A percentile compares a stretch with the other conserved stretches of the same genome.
These are phyloP conservation scores for Drosophila tripunctata DNA, from an alignment of 2,888 invertebrate species.

Conservation along the genomic window DNA sequence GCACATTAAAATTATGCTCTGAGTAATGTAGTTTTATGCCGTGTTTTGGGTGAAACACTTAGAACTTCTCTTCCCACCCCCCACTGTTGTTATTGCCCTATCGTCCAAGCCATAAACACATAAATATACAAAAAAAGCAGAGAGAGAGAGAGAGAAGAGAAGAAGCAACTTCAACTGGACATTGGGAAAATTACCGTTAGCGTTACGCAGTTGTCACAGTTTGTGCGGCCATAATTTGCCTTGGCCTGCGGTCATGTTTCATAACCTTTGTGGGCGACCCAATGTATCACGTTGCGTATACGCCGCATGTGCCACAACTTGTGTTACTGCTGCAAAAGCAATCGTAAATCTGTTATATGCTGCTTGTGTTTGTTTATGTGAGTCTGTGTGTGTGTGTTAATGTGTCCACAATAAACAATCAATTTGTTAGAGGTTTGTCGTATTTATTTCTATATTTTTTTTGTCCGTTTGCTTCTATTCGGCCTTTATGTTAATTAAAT, in stretches of 20 bases:
- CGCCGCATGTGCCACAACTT: conserved; percentile 29
- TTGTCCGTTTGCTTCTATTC: conserved; percentile 3
- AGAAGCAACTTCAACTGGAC: conserved; percentile 55
- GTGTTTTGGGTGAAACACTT: conserved; percentile 37
- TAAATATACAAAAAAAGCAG: conserved; percentile 53
- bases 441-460: conserved; percentile 45
- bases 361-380: conserved; percentile 47
- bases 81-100: no score
- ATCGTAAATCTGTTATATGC: conserved; percentile 47
- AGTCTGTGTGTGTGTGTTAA: conserved; percentile 52
- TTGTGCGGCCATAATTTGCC: conserved; percentile 67
- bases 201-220: conserved; percentile 72
- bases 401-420: conserved; percentile 73
- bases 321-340: conserved; percentile 22
- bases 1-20: conserved; percentile 71
- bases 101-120: conserved; percentile 32
- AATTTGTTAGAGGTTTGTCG: conserved; percentile 60
- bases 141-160: not conserved
- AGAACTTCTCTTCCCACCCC: conserved; percentile 3
- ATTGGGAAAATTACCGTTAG: conserved; percentile 73
- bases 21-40: conserved; percentile 68
- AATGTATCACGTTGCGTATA: conserved; percentile 42
- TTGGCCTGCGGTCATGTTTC: conserved; percentile 67
- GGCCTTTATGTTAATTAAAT: conserved; percentile 69
- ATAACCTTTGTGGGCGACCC: conserved; percentile 54